These are phyloP conservation scores for Melanotaenia boesemani DNA, from an alignment of 2,797 vertebrate species.

Conservation along the genomic window DNA sequence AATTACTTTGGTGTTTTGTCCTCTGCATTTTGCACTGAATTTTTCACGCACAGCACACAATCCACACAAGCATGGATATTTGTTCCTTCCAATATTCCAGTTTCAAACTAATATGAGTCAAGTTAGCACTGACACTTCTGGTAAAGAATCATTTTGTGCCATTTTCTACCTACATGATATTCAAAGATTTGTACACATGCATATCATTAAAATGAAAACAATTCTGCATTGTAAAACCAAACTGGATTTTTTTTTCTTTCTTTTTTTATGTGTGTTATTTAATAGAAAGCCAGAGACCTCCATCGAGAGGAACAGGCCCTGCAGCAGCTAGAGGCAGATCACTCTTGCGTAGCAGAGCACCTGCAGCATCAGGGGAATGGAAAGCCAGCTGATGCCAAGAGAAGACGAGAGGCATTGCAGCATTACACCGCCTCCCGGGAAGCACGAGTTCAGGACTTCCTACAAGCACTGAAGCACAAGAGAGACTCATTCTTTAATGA, in stretches of 20 bases:
- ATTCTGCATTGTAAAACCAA: not conserved
- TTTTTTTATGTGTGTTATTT: slow-evolving; percentile 4
- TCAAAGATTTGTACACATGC: not conserved
- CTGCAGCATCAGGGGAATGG: slow-evolving; percentile 85
- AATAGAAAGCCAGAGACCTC: slow-evolving; percentile 91
- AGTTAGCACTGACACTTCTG: not conserved
- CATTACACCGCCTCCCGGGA: slow-evolving; percentile 85
- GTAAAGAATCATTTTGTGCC: slow-evolving; percentile 1
- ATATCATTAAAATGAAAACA: not conserved
- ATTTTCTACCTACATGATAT: not conserved
- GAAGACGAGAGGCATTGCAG: slow-evolving; percentile 84
- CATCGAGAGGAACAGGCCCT: slow-evolving; percentile 87
- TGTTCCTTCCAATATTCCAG: not conserved
- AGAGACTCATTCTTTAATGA: slow-evolving; percentile 84
- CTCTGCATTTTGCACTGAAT: not conserved
- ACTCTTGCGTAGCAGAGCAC: slow-evolving; percentile 84
- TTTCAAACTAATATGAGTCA: not conserved
- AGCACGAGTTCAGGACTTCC: slow-evolving; percentile 90
- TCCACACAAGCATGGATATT: not conserved
- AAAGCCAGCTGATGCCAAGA: slow-evolving; percentile 80
- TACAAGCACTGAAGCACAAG: slow-evolving; percentile 90
- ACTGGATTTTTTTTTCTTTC: not conserved
- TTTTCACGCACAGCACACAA: not conserved
- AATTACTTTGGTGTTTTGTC: not conserved
- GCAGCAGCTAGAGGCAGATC: slow-evolving; percentile 91